Percentiles rank a stretch among this genome's conserved stretches.
Conservation (phyloP, 2,113 vertebrate genomes). For the Tupaia tana region DNA sequence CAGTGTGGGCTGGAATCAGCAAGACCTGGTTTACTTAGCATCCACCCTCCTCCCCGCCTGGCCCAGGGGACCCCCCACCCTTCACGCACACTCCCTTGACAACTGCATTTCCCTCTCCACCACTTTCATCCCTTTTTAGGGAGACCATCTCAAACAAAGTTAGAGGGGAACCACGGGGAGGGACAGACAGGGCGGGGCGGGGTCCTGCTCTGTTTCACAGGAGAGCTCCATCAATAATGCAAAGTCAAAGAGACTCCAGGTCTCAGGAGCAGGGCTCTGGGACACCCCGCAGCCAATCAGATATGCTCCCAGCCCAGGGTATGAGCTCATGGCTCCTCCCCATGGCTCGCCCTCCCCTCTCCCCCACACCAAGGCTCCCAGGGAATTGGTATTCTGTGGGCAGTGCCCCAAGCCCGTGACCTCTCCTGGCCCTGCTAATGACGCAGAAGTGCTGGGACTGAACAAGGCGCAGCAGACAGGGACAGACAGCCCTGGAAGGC, state of each 20-base stretch:
- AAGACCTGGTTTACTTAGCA: background rate
- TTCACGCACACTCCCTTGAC: background rate
- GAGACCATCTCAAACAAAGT: background rate
- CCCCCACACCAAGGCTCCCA: background rate
- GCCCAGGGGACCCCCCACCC: background rate
- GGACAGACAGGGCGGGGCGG: background rate
- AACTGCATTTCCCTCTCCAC: background rate
- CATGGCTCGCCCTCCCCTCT: background rate
- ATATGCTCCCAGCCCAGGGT: background rate
- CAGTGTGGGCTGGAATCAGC: background rate
- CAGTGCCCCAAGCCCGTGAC: slow-evolving; percentile 39
- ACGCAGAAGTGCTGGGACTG: slow-evolving; percentile 41
- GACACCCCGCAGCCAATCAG: slow-evolving; percentile 63
- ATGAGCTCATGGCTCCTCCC: slow-evolving; percentile 62
- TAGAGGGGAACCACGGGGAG: background rate
- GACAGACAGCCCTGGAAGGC: background rate
- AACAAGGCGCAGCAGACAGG: slow-evolving; percentile 1
- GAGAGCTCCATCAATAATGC: slow-evolving; percentile 80
- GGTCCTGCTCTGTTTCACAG: slow-evolving; percentile 68
- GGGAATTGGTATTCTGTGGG: slow-evolving; percentile 68
- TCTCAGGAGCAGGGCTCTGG: slow-evolving; percentile 62
- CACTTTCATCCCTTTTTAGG: background rate
- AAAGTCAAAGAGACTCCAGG: slow-evolving; percentile 73
- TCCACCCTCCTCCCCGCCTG: background rate
- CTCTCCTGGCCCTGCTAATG: slow-evolving; percentile 41